These are phyloP conservation scores for Dolichopus griseipennis DNA, from an alignment of 2,888 invertebrate species.

Conservation along the genomic window DNA sequence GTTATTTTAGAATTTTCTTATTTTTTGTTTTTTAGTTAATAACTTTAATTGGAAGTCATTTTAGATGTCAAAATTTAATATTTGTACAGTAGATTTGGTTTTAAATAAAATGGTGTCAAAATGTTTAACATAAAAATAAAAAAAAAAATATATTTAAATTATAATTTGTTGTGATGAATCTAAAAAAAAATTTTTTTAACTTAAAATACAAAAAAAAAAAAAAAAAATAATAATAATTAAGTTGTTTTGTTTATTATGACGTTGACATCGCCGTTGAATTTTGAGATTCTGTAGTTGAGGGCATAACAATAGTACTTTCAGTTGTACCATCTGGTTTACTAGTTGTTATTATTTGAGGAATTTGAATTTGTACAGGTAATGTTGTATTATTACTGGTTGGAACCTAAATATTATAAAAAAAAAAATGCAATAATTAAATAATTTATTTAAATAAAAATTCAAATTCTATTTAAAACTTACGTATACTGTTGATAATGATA, in stretches of 20 bases:
- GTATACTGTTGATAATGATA: conserved; percentile 23
- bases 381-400: conserved; percentile 52
- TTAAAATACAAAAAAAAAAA: too few species aligned
- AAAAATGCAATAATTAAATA: conserved; percentile 8
- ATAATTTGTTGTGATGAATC: too few species aligned
- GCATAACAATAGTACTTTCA: conserved; percentile 25
- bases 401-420: conserved; percentile 41
- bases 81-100: too few species aligned
- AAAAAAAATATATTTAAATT: too few species aligned
- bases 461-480: conserved; percentile 15
- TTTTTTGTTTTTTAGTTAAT: too few species aligned
- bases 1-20: too few species aligned
- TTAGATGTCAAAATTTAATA: too few species aligned
- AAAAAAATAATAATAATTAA: too few species aligned
- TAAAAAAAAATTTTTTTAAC: too few species aligned
- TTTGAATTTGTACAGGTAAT: conserved; percentile 57
- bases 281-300: conserved; percentile 19
- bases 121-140: too few species aligned
- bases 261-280: conserved; percentile 2
- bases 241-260: neutral
- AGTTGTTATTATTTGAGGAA: conserved; percentile 45
- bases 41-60: too few species aligned
- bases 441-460: neutral
- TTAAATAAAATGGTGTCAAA: too few species aligned
- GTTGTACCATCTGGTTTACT: conserved; percentile 21